These are phyloP conservation scores for Coremacera marginata DNA, from an alignment of 2,888 invertebrate species.

Conservation along the genomic window DNA sequence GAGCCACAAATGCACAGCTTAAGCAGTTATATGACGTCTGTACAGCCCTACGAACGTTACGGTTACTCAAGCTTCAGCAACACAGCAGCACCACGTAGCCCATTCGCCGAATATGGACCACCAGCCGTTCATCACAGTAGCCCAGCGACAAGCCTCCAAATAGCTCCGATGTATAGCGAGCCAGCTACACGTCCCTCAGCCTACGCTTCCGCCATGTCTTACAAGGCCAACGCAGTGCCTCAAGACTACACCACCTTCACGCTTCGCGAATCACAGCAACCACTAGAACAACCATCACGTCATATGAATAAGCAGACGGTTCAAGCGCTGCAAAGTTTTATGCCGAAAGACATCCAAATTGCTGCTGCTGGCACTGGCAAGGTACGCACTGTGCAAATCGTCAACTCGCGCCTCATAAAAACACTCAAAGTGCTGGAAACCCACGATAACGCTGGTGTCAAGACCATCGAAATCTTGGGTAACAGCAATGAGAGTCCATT, in stretches of 20 bases:
- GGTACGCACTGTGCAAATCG: slow-evolving; percentile 63
- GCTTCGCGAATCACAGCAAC: background rate
- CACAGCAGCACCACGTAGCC: slow-evolving; percentile 16
- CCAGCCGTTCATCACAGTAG: slow-evolving; percentile 36
- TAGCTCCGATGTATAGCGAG: slow-evolving; percentile 57
- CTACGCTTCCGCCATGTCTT: slow-evolving; percentile 57
- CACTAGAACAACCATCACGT: slow-evolving; percentile 27
- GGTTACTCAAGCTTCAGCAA: slow-evolving; percentile 48
- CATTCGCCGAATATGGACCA: slow-evolving; percentile 45
- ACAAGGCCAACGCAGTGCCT: slow-evolving; percentile 47
- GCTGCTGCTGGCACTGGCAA: slow-evolving; percentile 49
- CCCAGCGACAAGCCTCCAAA: slow-evolving; percentile 42
- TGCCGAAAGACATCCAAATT: slow-evolving; percentile 57
- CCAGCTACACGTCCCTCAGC: slow-evolving; percentile 52
- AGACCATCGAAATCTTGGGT: slow-evolving; percentile 64
- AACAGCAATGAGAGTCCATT: slow-evolving; percentile 56
- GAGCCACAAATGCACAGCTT: slow-evolving; percentile 52
- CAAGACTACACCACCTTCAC: slow-evolving; percentile 23
- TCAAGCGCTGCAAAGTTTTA: slow-evolving; percentile 56
- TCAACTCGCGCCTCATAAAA: slow-evolving; percentile 54
- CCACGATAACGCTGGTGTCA: slow-evolving; percentile 58
- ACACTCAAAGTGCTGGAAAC: slow-evolving; percentile 62
- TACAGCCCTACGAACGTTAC: slow-evolving; percentile 60
- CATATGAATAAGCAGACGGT: slow-evolving; percentile 50
- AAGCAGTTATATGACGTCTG: slow-evolving; percentile 59